phyloP scores from a whole-genome alignment of 2,888 invertebrate species.

The Slavum lentiscoides region DNA sequence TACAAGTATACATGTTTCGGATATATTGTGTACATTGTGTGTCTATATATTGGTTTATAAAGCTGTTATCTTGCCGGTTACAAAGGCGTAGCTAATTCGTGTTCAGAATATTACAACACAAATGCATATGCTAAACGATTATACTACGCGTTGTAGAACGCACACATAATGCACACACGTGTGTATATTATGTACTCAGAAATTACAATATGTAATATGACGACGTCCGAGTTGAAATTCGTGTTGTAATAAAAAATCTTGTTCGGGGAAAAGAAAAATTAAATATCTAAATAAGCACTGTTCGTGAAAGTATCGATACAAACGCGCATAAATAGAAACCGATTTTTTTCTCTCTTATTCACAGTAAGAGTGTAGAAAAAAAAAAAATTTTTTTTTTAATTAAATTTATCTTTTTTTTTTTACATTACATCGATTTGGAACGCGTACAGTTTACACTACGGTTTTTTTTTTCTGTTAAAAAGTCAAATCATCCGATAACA shows the following conservation, averaged over 20 bases:
- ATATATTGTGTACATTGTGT: conserved; percentile 6
- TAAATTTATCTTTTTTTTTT: not conserved
- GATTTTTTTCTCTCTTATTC: not conserved
- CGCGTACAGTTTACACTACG: too few relatives aligned
- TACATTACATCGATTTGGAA: not conserved
- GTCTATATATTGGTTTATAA: conserved; percentile 33
- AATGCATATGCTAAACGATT: conserved; percentile 23
- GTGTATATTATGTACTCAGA: not conserved
- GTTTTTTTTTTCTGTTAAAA: too few relatives aligned
- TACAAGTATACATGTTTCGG: conserved; percentile 26
- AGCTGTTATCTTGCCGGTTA: conserved; percentile 34
- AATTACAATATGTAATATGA: not conserved
- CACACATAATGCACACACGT: not conserved
- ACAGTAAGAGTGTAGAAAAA: not conserved
- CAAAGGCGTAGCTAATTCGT: conserved; percentile 45
- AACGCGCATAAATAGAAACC: too few relatives aligned
- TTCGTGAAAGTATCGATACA: not conserved
- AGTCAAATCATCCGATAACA: too few relatives aligned
- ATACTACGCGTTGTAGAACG: not conserved
- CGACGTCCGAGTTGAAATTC: not conserved
- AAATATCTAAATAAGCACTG: not conserved
- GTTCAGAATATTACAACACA: conserved; percentile 38
- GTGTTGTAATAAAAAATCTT: not conserved
- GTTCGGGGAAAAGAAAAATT: not conserved
- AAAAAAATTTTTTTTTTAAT: not conserved